phyloP scores from a whole-genome alignment of 2,888 invertebrate species.

The Leistus spinibarbis region DNA sequence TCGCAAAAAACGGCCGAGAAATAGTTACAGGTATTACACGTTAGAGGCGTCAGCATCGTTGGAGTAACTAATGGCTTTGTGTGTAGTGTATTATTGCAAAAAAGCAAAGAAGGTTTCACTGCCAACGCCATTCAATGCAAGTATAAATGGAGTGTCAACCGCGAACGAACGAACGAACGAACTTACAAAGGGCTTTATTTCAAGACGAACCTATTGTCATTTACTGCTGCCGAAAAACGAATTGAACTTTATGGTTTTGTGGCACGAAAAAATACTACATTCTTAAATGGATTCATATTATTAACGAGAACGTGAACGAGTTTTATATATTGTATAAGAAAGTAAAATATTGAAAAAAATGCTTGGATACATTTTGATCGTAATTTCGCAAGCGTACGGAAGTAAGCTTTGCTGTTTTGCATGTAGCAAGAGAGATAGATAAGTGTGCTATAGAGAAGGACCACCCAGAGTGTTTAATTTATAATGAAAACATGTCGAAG shows the following conservation, averaged over 20 bases:
- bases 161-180: too few species aligned
- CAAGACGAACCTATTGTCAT: background rate
- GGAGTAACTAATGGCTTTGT: conserved; percentile 28
- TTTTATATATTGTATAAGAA: too few species aligned
- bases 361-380: too few species aligned
- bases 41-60: conserved; percentile 17
- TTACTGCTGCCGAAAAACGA: background rate
- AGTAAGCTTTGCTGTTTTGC: too few species aligned
- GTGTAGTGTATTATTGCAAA: conserved; percentile 32
- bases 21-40: conserved; percentile 15
- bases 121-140: conserved; percentile 18
- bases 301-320: too few species aligned
- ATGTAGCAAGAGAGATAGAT: background rate
- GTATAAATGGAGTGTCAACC: conserved; percentile 21
- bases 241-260: background rate
- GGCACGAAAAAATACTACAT: background rate
- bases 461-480: conserved; percentile 53
- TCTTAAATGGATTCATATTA: too few species aligned
- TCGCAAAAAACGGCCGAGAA: background rate
- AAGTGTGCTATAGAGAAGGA: background rate
- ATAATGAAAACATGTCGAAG: conserved; percentile 44
- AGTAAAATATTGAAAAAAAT: too few species aligned
- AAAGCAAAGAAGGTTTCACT: conserved; percentile 7
- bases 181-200: background rate
- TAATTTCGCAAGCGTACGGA: too few species aligned